A percentile compares a stretch with the other conserved stretches of the same genome.
Evolutionary conservation across 2,797 vertebrate genomes (phyloP).

Genomic region (Microchirus variegatus): DNA sequence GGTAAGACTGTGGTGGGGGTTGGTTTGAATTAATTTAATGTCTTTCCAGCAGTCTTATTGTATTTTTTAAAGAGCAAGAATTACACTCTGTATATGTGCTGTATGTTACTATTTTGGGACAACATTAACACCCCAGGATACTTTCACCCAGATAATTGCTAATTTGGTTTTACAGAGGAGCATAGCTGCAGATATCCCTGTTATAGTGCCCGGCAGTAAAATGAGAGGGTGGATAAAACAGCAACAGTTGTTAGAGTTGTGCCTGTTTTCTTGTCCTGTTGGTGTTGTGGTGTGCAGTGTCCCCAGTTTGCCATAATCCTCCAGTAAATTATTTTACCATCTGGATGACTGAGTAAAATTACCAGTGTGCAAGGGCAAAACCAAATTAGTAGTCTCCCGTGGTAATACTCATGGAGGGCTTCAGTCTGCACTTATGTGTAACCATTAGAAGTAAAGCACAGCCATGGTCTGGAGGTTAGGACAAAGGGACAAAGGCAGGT

Average conservation of each 20-base stretch:
- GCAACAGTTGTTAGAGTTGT: slow-evolving; percentile 1
- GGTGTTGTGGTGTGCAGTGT: slow-evolving; percentile 16
- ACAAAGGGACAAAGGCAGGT: slow-evolving; percentile 11
- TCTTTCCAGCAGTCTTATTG: not conserved
- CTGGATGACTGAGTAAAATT: slow-evolving; percentile 59
- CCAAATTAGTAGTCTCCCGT: slow-evolving; percentile 43
- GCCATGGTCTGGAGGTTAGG: slow-evolving; percentile 24
- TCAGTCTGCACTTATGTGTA: slow-evolving; percentile 31
- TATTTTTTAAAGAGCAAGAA: not conserved
- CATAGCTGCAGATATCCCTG: not conserved
- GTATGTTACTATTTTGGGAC: not conserved
- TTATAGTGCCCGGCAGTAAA: not conserved
- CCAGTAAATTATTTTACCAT: slow-evolving; percentile 62
- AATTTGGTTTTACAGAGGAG: not conserved
- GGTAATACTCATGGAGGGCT: slow-evolving; percentile 33
- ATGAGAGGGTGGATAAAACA: not conserved
- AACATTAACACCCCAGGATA: not conserved
- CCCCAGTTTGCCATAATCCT: slow-evolving; percentile 57
- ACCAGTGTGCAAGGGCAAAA: slow-evolving; percentile 37
- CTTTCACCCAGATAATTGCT: not conserved
- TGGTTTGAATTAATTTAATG: too few relatives aligned
- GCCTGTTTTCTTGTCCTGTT: slow-evolving; percentile 2
- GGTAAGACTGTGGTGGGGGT: too few relatives aligned
- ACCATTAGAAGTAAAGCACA: slow-evolving; percentile 41
- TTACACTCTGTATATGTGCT: not conserved